Percentiles rank a stretch among this genome's conserved stretches.
phyloP scores from a whole-genome alignment of 2,797 vertebrate genomes.

The Schizopygopsis pylzovi region DNA sequence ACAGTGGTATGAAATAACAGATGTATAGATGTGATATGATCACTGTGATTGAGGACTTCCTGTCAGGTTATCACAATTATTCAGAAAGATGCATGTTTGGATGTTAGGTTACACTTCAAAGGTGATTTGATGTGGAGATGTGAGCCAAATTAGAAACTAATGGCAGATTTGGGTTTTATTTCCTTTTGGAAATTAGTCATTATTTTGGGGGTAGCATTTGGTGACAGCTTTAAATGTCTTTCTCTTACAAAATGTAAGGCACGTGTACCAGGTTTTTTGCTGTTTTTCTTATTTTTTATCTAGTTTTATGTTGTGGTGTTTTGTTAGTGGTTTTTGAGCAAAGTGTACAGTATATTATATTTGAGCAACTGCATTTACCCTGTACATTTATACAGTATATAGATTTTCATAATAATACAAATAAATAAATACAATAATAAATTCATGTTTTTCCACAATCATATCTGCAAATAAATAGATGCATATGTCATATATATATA shows the following conservation, averaged over 20 bases:
- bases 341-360: no score
- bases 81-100: slow-evolving; percentile 42
- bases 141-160: slow-evolving; percentile 39
- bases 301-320: no score
- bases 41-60: slow-evolving; percentile 43
- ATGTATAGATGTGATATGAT: slow-evolving; percentile 20
- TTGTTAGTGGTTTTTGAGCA: no score
- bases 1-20: slow-evolving; percentile 48
- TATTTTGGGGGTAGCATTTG: not conserved
- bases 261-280: not conserved
- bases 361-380: no score
- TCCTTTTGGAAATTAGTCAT: not conserved
- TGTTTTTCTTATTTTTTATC: no score
- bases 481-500: no score
- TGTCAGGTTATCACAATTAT: slow-evolving; percentile 21
- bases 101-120: slow-evolving; percentile 48
- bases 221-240: not conserved
- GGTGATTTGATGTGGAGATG: slow-evolving; percentile 61
- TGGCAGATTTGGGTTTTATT: not conserved
- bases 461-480: no score
- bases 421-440: no score
- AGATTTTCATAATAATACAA: no score
- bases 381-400: no score
- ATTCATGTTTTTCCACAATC: no score
- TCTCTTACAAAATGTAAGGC: not conserved